These are phyloP conservation scores for Calameuta pallipes DNA, from an alignment of 2,888 invertebrate species.

Conservation along the genomic window DNA sequence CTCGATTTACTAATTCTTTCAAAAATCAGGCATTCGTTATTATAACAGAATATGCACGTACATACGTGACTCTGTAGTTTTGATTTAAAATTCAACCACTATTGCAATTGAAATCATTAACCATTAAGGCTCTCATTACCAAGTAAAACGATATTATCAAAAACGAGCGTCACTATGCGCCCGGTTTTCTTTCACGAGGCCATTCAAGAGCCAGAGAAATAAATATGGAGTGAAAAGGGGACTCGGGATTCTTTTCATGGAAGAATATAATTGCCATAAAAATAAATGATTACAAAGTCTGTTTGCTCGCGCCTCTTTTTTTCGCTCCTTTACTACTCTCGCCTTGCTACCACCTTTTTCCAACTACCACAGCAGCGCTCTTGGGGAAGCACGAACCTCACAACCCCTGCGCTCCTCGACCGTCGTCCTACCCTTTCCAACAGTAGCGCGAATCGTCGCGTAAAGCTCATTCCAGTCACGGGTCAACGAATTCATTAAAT, in stretches of 20 bases:
- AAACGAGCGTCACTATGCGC: no score
- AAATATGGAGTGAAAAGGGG: constrained; percentile 57
- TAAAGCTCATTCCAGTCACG: constrained; percentile 55
- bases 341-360: constrained; percentile 17
- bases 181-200: not conserved
- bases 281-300: constrained; percentile 61
- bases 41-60: no score
- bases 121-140: no score
- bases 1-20: no score
- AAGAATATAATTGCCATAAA: constrained; percentile 64
- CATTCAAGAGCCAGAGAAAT: constrained; percentile 36
- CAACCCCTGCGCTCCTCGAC: no score
- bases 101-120: no score
- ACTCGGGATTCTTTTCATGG: constrained; percentile 55
- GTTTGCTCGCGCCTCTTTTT: constrained; percentile 50
- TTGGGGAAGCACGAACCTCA: not conserved
- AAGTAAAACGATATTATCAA: no score
- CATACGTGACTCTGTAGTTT: no score
- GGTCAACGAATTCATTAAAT: constrained; percentile 57
- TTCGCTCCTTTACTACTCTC: constrained; percentile 18
- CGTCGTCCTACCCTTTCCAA: no score
- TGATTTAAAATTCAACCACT: no score
- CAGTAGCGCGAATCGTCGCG: constrained; percentile 21
- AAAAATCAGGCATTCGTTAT: no score
- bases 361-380: constrained; percentile 21